Evolutionary conservation across 1,140 invertebrate species (phyloP), one percentile per base, ranked within the genome.

Genomic region (Megathymus violae): DNA sequence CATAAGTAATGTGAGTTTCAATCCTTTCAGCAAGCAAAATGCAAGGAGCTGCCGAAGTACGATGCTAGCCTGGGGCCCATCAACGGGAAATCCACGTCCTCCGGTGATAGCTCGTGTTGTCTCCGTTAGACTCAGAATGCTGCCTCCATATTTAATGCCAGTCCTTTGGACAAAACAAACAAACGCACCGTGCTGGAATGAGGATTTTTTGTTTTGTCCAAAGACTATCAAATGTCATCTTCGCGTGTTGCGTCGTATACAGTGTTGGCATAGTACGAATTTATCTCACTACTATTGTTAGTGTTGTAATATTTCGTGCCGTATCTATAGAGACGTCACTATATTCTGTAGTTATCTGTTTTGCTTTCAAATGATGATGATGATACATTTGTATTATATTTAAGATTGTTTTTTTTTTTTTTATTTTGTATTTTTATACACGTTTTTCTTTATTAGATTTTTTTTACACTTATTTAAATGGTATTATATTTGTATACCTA

Each of bases 1-100:
- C n/a, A n/a, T n/a, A n/a, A n/a, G n/a, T n/a, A n/a, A n/a, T n/a
- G n/a, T n/a, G n/a, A n/a, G n/a, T n/a, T n/a, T n/a, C n/a, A n/a
- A n/a, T n/a, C n/a, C n/a, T n/a, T n/a, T n/a, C 91, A 96, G 95
- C 95, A 96, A 94, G 95, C 95, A 36, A 93, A 95, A 88, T 94
- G 93, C 86, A 95, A 95, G 91, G 95, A 96, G 90, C 82, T 95
- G 69, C 94, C 94, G 41, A 93, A 95, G 82, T 96, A 96, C 71
- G 95, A 95, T 76, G 93, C 92, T 17, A 95, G 93, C 78, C 89
- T 93, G 61, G 94, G 94, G 11, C 94, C 93, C 27, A 95, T 95
- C 70, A 95, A 95, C 71, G 94, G 94, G 10, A 94, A 94, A 79
- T n/a, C n/a, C n/a, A 94, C 94, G 19, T 94, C 94, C 46, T 92